These are phyloP conservation scores for Coranthus polyacanthus DNA, from an alignment of 2,797 vertebrate species.

Conservation along the genomic window DNA sequence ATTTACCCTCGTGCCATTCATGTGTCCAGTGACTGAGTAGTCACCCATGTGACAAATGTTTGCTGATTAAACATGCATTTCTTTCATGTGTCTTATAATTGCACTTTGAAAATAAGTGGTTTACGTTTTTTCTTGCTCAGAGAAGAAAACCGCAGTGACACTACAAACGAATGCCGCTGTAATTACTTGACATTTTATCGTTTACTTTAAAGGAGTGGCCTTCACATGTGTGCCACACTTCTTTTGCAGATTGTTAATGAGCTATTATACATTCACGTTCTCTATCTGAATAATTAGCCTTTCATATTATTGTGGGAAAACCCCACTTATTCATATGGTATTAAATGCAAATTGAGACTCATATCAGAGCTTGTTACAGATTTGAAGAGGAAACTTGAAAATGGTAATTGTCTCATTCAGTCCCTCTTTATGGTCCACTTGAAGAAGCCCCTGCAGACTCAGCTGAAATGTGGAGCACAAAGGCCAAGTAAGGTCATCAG, in stretches of 20 bases:
- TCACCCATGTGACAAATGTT: no score
- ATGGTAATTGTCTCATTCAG: conserved; percentile 62
- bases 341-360: conserved; percentile 55
- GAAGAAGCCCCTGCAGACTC: conserved; percentile 44
- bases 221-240: conserved; percentile 32
- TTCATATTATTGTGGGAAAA: conserved; percentile 50
- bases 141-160: conserved; percentile 12
- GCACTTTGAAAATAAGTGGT: conserved; percentile 25
- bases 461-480: conserved; percentile 44
- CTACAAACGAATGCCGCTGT: conserved; percentile 28
- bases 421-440: conserved; percentile 50
- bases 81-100: conserved; percentile 9
- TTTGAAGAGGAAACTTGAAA: conserved; percentile 60
- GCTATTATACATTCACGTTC: conserved; percentile 43
- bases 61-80: conserved; percentile 18
- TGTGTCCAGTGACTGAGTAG: no score
- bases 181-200: conserved; percentile 61
- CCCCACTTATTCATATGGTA: conserved; percentile 28
- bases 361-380: conserved; percentile 34
- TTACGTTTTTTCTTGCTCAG: conserved; percentile 4
- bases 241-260: conserved; percentile 39
- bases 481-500: conserved; percentile 39
- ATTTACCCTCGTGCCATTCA: no score
- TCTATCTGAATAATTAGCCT: conserved; percentile 59
- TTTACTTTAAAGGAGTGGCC: conserved; percentile 28